Percentiles rank a stretch among this genome's conserved stretches.
Conservation (phyloP, 2,797 vertebrate species). For the Gallinago nigripennis region DNA sequence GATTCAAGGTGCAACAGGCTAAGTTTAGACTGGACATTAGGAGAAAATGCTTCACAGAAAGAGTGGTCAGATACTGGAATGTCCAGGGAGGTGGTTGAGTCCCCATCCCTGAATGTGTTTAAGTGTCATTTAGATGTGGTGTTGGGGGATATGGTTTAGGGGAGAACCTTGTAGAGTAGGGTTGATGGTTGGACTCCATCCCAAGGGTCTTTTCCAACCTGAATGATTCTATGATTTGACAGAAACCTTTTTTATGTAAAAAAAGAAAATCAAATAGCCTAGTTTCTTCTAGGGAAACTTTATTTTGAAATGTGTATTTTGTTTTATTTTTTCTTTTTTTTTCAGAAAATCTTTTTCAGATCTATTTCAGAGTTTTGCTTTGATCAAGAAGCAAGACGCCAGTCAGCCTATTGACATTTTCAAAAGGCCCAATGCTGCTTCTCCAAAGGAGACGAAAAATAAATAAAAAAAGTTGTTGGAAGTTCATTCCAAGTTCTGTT, state of each 20-base stretch:
- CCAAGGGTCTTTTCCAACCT: too few relatives aligned
- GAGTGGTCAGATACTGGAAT: too few relatives aligned
- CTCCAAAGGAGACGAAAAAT: background rate
- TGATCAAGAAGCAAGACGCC: slow-evolving; percentile 33
- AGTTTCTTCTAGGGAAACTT: slow-evolving; percentile 10
- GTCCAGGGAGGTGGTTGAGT: too few relatives aligned
- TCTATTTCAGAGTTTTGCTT: background rate
- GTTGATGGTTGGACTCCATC: too few relatives aligned
- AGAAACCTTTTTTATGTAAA: background rate
- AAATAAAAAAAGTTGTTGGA: background rate
- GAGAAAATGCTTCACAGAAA: too few relatives aligned
- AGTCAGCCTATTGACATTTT: background rate
- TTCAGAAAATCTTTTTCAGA: background rate
- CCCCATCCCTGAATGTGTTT: too few relatives aligned
- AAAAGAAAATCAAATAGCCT: background rate
- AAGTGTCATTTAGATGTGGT: too few relatives aligned
- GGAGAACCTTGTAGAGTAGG: too few relatives aligned
- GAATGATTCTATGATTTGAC: background rate
- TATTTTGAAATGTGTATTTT: background rate
- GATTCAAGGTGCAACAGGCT: too few relatives aligned
- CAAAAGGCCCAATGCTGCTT: background rate
- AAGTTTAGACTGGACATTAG: too few relatives aligned
- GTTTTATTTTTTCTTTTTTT: background rate
- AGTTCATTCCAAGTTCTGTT: background rate
- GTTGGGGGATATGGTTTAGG: too few relatives aligned